A percentile compares a stretch with the other conserved stretches of the same genome.
Evolutionary conservation across 2,797 vertebrate genomes (phyloP).

Genomic region (Lateolabrax maculatus): DNA sequence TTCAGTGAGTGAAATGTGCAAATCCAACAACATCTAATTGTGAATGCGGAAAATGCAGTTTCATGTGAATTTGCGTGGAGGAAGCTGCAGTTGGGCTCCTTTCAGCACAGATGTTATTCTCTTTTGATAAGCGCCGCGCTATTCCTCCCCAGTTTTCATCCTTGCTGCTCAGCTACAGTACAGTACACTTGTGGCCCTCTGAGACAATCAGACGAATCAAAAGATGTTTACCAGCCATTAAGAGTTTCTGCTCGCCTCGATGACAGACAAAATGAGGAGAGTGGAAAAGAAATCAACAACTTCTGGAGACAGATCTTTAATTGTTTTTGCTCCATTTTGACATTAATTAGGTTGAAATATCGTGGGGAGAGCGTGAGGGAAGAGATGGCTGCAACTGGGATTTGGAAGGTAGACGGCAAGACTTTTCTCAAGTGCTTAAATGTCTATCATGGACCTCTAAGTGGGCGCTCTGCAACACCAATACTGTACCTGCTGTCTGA

Average conservation of each 20-base stretch:
- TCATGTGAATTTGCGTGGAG: slow-evolving; percentile 54
- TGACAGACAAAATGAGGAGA: slow-evolving; percentile 34
- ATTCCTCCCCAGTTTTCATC: slow-evolving; percentile 45
- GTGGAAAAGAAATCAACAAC: slow-evolving; percentile 46
- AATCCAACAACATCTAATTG: slow-evolving; percentile 32
- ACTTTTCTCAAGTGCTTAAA: slow-evolving; percentile 49
- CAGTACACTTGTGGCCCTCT: slow-evolving; percentile 25
- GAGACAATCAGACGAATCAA: slow-evolving; percentile 72
- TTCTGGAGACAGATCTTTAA: slow-evolving; percentile 53
- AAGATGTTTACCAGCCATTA: slow-evolving; percentile 71
- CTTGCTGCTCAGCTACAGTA: slow-evolving; percentile 38
- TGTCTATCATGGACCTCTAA: slow-evolving; percentile 58
- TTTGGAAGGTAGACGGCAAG: slow-evolving; percentile 46
- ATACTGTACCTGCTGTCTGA: slow-evolving; percentile 36
- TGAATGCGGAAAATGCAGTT: slow-evolving; percentile 50
- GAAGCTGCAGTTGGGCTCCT: slow-evolving; percentile 37
- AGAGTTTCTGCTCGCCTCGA: slow-evolving; percentile 26
- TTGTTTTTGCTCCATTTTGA: slow-evolving; percentile 66
- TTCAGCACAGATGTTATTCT: slow-evolving; percentile 67
- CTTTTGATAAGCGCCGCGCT: slow-evolving; percentile 48
- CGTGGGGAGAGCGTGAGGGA: slow-evolving; percentile 10
- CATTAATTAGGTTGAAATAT: slow-evolving; percentile 71
- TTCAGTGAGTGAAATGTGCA: slow-evolving; percentile 14
- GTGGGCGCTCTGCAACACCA: slow-evolving; percentile 35
- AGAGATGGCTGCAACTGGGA: slow-evolving; percentile 46